Conservation (phyloP, 2,113 vertebrate species). For the Eulemur macaco region DNA sequence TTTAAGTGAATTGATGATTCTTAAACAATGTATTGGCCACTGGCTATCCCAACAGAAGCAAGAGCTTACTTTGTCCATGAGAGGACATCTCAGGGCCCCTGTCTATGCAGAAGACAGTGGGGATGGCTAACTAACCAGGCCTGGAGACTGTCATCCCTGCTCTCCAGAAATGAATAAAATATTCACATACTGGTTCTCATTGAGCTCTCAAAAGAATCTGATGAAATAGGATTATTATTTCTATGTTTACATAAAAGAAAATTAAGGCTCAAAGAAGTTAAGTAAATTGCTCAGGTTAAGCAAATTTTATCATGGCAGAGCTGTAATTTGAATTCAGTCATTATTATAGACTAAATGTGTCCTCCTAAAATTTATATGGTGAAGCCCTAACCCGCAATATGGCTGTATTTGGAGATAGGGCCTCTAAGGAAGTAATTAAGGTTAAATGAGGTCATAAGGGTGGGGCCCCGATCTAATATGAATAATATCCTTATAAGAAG, state of each 20-base stretch:
- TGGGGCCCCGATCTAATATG: not conserved
- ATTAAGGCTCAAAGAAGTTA: not conserved
- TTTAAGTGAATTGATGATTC: not conserved
- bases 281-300: not conserved
- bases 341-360: not conserved
- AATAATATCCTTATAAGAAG: not conserved
- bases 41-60: not conserved
- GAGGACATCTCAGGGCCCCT: not conserved
- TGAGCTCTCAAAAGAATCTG: not conserved
- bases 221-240: not conserved
- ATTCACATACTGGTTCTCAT: not conserved
- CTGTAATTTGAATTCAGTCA: not conserved
- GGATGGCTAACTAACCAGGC: not conserved
- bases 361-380: not conserved
- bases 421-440: not conserved
- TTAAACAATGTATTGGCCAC: not conserved
- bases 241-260: not conserved
- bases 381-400: not conserved
- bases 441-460: not conserved
- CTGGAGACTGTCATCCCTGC: not conserved
- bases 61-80: not conserved
- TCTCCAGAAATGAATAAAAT: not conserved
- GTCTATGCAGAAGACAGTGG: too few species aligned
- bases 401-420: not conserved
- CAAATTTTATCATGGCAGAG: not conserved